Conservation (phyloP, 2,888 invertebrate genomes). For the Noctua janthina region DNA sequence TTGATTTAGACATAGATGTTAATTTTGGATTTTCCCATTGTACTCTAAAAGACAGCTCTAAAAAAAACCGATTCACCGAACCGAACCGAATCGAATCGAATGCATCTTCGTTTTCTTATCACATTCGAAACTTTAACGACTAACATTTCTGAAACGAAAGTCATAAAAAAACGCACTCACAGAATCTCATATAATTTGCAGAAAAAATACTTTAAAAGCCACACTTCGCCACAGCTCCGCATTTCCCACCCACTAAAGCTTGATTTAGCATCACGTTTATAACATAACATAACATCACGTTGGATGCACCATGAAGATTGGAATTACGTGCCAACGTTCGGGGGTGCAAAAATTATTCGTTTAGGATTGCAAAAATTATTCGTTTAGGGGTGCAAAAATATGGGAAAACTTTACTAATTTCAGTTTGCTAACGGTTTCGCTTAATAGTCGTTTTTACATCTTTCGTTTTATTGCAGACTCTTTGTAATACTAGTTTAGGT, state of each 20-base stretch:
- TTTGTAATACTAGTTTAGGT: not conserved
- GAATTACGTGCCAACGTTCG: slow-evolving; percentile 41
- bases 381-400: slow-evolving; percentile 37
- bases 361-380: slow-evolving; percentile 22
- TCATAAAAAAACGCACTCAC: slow-evolving; percentile 19
- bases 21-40: not conserved
- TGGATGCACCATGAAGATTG: slow-evolving; percentile 32
- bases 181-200: slow-evolving; percentile 3
- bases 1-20: not conserved
- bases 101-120: not conserved
- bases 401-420: slow-evolving; percentile 61
- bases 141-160: not conserved
- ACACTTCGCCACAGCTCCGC: not conserved
- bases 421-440: slow-evolving; percentile 28
- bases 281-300: slow-evolving; percentile 17
- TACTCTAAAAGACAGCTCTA: not conserved
- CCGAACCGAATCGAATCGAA: no score
- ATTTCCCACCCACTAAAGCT: slow-evolving; percentile 4
- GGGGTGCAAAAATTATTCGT: slow-evolving; percentile 28
- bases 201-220: not conserved
- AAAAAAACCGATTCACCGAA: no score
- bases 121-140: not conserved
- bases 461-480: slow-evolving; percentile 22
- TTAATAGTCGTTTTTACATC: slow-evolving; percentile 37
- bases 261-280: slow-evolving; percentile 20